Base-by-base conservation (phyloP, 2,888 invertebrate genomes). In the Vannuccia rotundouncinata region DNA sequence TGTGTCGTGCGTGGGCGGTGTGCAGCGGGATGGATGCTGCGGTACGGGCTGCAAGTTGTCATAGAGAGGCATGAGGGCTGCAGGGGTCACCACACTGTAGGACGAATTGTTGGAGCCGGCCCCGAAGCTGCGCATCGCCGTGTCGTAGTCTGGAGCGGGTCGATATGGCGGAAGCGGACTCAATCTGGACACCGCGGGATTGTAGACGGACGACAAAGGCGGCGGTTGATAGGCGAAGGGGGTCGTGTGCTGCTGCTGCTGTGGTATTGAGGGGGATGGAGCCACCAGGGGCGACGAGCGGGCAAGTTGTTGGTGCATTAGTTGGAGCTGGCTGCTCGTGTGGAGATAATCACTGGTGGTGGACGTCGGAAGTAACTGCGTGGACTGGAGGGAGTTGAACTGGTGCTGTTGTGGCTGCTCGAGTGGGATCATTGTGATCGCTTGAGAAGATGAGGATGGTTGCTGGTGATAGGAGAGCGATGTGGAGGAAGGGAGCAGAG, bases 91-190 rank as follows among this genome's bases (percentile, higher is more conserved):
- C 5, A 73, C 73, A 73, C 2, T 73, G 2, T 10, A n/a, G 22
- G 22, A 28, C 73, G 27, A 73, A 73, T 5, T 5, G 27, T 2
- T 28, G 22, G 22, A 5, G 5, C 73, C n/a, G 22, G 10, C 17
- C 5, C 10, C 10, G 17, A 17, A 17, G 45, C n/a, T 5, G 22
- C 29, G 73, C 73, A 73, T 73, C n/a, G 27, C 73, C 5, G 73
- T 73, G 22, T n/a, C 73, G 73, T 73, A 73, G 73, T 73, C 73
- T 25, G 73, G 73, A 5, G 73, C 73, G 5, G 5, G 73, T 5
- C 73, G 73, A 73, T 73, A 73, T 5, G 73, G 27, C 2, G 73
- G 73, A 10, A 73, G 73, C 59, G n/a, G n/a, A n/a, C 59, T 59
- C 59, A n/a, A 10, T 59, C n/a, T n/a, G 59, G 13, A 10, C 59